Conservation (phyloP, 2,888 invertebrate species). For the Coenonympha glycerion region DNA sequence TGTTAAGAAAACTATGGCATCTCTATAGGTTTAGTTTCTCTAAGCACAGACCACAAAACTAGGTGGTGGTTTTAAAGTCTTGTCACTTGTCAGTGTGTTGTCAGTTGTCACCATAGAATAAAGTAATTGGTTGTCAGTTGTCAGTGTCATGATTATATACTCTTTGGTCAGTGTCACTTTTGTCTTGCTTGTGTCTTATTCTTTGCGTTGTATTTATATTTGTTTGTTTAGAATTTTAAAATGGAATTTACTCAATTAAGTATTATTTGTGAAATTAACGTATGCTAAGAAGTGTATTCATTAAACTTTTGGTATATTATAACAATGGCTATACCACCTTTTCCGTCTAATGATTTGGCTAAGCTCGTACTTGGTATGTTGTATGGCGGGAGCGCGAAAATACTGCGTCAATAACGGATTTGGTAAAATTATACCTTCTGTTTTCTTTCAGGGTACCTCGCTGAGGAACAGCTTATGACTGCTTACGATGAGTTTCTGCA, state of each 20-base stretch:
- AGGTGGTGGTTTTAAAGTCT: too few relatives aligned
- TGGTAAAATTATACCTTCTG: constrained; percentile 15
- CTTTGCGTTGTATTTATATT: too few relatives aligned
- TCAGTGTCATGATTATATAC: too few relatives aligned
- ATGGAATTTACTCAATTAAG: constrained; percentile 7
- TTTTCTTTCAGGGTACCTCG: constrained; percentile 56
- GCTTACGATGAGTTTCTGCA: constrained; percentile 70
- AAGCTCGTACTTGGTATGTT: constrained; percentile 64
- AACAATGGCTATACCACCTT: constrained; percentile 62
- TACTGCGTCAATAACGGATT: constrained; percentile 31
- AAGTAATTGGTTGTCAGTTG: too few relatives aligned
- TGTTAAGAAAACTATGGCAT: too few relatives aligned
- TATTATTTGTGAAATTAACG: constrained; percentile 1
- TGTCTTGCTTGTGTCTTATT: too few relatives aligned
- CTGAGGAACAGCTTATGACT: constrained; percentile 69
- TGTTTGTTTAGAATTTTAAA: constrained; percentile 19
- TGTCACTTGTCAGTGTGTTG: too few relatives aligned
- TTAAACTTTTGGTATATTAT: constrained; percentile 8
- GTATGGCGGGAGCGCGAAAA: constrained; percentile 61
- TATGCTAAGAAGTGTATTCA: constrained; percentile 1
- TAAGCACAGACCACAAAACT: too few relatives aligned
- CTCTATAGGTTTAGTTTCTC: too few relatives aligned
- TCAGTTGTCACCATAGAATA: too few relatives aligned
- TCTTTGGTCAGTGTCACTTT: too few relatives aligned
- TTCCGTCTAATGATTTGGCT: constrained; percentile 65